These are phyloP conservation scores for Danio rerio DNA, from an alignment of 2,113 vertebrate species.

Conservation along the genomic window DNA sequence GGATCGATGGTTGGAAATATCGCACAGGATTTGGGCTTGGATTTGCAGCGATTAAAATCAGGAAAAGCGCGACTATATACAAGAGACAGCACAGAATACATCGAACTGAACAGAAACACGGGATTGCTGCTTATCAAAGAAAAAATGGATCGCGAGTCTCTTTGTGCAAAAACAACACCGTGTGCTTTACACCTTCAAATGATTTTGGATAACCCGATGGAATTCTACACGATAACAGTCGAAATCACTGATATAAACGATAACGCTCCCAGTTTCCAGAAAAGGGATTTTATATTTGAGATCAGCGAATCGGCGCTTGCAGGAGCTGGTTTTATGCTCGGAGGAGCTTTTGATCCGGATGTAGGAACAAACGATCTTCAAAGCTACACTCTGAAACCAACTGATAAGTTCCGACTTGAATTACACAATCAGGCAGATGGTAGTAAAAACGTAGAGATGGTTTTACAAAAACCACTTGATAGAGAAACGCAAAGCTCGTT, in stretches of 20 bases:
- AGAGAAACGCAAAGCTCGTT: constrained; percentile 69
- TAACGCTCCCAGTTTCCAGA: constrained; percentile 1
- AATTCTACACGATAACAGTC: constrained; percentile 36
- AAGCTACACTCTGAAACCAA: constrained; percentile 72
- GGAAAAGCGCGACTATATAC: constrained; percentile 1
- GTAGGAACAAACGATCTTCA: constrained; percentile 76
- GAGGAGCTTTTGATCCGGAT: constrained; percentile 74
- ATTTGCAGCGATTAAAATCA: neutral
- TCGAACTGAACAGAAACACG: constrained; percentile 1
- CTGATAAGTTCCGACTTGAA: constrained; percentile 73
- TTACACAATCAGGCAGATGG: constrained; percentile 69
- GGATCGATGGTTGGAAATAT: constrained; percentile 34
- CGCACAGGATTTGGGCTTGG: constrained; percentile 17
- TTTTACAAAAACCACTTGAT: constrained; percentile 76
- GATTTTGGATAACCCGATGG: constrained; percentile 39
- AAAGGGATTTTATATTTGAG: neutral
- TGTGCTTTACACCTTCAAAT: constrained; percentile 7
- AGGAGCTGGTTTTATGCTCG: constrained; percentile 28
- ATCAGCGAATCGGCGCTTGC: constrained; percentile 19
- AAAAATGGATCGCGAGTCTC: constrained; percentile 12
- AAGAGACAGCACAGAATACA: constrained; percentile 1
- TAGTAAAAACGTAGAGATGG: constrained; percentile 75
- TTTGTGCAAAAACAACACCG: constrained; percentile 24
- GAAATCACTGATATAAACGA: constrained; percentile 50
- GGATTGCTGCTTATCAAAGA: neutral